Evolutionary conservation across 2,797 vertebrate species (phyloP), one percentile per base, ranked within the genome.

Genomic region (Sebastes cheni): DNA sequence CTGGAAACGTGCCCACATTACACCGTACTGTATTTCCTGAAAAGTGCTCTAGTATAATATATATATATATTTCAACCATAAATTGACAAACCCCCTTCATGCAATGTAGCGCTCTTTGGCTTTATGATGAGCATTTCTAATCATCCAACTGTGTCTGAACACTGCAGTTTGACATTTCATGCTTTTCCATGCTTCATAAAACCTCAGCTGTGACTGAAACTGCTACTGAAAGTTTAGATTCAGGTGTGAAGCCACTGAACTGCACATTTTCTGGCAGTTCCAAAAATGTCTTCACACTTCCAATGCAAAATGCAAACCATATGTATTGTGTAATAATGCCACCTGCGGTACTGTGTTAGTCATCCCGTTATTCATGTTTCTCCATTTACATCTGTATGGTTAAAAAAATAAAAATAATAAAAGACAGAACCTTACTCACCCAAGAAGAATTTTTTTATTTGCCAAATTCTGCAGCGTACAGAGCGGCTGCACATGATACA

Each of bases 361-460:
- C 25, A 69, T 20, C 2, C 2, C 50, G 3, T 52, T 34, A 39
- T 8, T 36, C 13, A 42, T 18, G 4, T 64, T 18, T 14, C 10
- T 14, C 10, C 20, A 7, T 67, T 79, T 13, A 30, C 64, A 64
- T 39, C 14, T 18, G 13, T 16, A 16, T 13, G 16, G 16, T 11
- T 46, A 11, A 6, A 69, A 52, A n/a, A 52, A 20, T 18, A 1
- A 36, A 36, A 36, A 52, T 52, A 52, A 52, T n/a, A n/a, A 52
- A 76, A 3, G 12, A 75, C 55, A 77, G 2, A 61, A 25, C 2
- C 18, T 61, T 32, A 22, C 18, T 77, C n/a, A 74, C 30, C 16
- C 2, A 60, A 81, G 55, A 74, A 55, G 1, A 85, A 67, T 22
- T 30, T 7, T 65, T 93, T 93, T 91, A 92, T 93, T 94, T 76